Conservation (phyloP, 2,888 invertebrate species). For the Melangyna quadrimaculata region DNA sequence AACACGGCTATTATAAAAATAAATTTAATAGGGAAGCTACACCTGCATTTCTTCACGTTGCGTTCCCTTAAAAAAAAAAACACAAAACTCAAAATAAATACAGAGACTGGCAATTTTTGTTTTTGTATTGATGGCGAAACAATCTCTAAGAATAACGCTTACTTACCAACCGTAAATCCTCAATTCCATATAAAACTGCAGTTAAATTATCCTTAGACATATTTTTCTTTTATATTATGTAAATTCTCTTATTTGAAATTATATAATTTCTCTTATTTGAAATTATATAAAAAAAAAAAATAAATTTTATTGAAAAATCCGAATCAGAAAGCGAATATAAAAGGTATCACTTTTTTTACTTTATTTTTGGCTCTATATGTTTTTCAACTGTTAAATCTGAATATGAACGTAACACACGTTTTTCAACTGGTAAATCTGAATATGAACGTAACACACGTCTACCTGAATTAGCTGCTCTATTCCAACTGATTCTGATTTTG, state of each 20-base stretch:
- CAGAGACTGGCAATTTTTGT: not conserved
- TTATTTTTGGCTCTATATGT: not conserved
- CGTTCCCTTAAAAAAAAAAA: too few species aligned
- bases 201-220: slow-evolving; percentile 86
- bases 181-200: slow-evolving; percentile 87
- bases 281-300: too few species aligned
- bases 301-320: not conserved
- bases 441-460: slow-evolving; percentile 5
- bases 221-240: not conserved
- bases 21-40: too few species aligned
- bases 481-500: slow-evolving; percentile 12
- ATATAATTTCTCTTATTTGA: too few species aligned
- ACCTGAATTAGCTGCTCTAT: slow-evolving; percentile 22
- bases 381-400: not conserved
- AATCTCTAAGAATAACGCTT: not conserved
- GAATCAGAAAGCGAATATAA: not conserved
- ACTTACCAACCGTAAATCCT: slow-evolving; percentile 88
- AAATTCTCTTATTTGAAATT: too few species aligned
- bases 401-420: too few species aligned
- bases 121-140: not conserved
- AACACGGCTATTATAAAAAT: too few species aligned
- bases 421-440: too few species aligned
- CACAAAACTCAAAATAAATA: not conserved
- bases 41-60: not conserved
- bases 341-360: not conserved